Evolutionary conservation across 2,888 invertebrate genomes (phyloP).

Genomic region (Acanthoscelides obtectus): DNA sequence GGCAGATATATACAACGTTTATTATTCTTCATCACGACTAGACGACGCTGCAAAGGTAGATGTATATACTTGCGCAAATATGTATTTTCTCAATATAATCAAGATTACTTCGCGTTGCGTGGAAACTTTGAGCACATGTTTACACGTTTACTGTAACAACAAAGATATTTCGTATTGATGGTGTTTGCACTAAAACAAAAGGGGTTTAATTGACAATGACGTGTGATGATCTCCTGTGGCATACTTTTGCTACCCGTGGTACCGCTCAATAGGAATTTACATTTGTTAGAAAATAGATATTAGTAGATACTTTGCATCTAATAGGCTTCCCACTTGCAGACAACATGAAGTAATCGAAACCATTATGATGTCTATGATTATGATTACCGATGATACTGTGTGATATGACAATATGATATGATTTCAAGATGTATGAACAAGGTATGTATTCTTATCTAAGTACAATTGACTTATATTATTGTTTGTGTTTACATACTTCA

Average conservation of each 20-base stretch:
- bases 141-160: background rate
- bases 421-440: background rate
- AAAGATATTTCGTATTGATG: background rate
- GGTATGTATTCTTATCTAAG: background rate
- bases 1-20: no score
- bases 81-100: background rate
- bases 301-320: no score
- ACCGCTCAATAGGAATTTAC: no score
- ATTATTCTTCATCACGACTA: no score
- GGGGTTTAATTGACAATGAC: background rate
- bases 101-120: background rate
- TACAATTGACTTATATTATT: background rate
- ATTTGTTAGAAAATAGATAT: no score
- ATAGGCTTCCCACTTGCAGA: background rate
- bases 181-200: background rate
- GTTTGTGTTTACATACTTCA: background rate
- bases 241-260: no score
- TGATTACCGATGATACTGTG: background rate
- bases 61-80: background rate
- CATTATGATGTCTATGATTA: no score
- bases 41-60: background rate
- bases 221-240: no score
- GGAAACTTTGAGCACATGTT: background rate
- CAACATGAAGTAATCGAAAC: background rate
- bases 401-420: background rate